Base-by-base conservation (phyloP, 2,113 vertebrate species). In the Anas platyrhynchos region DNA sequence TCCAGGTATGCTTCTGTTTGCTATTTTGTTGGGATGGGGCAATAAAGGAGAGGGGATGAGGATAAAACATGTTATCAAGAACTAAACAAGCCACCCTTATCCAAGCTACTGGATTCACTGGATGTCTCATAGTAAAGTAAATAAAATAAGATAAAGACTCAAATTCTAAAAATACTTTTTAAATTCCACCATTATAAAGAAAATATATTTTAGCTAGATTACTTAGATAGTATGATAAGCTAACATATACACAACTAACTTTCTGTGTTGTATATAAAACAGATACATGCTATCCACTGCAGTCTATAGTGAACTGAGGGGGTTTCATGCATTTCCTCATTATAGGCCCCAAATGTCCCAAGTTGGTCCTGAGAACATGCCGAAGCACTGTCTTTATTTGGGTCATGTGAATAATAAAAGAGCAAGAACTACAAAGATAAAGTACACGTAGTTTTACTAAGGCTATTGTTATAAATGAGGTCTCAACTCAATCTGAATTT, bases 191-290 rank as follows among this genome's bases (percentile, higher is more conserved):
- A 41, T 34, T 18, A 8, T 6, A 27, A 80, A 41, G 18, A 62
- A 74, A 81, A 41, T 10, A 1, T 66, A 32, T 26, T 0, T 65
- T 66, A 55, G 2, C 3, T 58, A 44, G 5, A 13, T 58, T 43
- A 55, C 27, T 58, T 82, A 58, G 2, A 5, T 41, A 21, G 7
- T 48, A 3, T 34, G n/a, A 50, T 25, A 80, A 56, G 3, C 3
- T 65, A 27, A 48, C 4, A 14, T 38, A 11, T n/a, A 27, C 29
- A 32, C 4, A 9, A 32, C 11, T 34, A 71, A 15, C 6, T 50
- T 43, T 17, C 43, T 6, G 1, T 88, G 7, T 11, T 66, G 1
- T 15, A 5, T 34, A 16, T 2, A 2, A 56, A 38, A 62, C 9
- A 9, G 12, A 18, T n/a, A 52, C 82, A 46, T 32, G 3, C 1